phyloP scores from a whole-genome alignment of 2,113 vertebrate species.

The Misgurnus mizolepis region DNA sequence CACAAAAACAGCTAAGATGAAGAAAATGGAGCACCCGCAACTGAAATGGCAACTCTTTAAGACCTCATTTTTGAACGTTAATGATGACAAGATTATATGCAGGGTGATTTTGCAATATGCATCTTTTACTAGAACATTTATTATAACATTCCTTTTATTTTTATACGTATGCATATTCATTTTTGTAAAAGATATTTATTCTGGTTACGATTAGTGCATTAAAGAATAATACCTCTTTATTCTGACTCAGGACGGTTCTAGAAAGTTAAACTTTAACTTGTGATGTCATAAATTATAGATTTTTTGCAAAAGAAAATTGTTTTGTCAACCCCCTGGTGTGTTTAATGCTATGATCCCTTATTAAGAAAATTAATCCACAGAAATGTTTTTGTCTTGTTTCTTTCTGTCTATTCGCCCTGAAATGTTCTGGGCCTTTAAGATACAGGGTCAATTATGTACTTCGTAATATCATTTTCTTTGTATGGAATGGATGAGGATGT shows the following conservation, averaged over 20 bases:
- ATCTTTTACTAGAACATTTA: background rate
- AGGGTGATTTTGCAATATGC: background rate
- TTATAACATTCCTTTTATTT: background rate
- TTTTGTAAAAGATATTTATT: conserved; percentile 1
- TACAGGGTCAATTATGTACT: too few species aligned
- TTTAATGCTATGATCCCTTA: background rate
- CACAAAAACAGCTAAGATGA: conserved; percentile 28
- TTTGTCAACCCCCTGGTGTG: background rate
- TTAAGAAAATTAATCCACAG: background rate
- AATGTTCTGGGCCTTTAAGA: background rate
- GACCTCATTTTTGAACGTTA: background rate
- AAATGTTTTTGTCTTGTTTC: background rate
- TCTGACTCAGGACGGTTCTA: background rate
- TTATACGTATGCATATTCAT: background rate
- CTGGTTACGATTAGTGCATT: background rate
- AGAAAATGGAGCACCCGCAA: background rate
- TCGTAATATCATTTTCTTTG: too few species aligned
- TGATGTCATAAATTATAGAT: too few species aligned
- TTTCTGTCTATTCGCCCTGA: background rate
- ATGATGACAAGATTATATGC: background rate
- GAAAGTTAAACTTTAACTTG: background rate
- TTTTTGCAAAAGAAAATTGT: too few species aligned
- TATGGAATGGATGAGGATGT: too few species aligned
- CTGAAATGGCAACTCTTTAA: background rate
- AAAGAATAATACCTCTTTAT: background rate